phyloP scores from a whole-genome alignment of 2,888 invertebrate genomes.

The Drosophila rubida region DNA sequence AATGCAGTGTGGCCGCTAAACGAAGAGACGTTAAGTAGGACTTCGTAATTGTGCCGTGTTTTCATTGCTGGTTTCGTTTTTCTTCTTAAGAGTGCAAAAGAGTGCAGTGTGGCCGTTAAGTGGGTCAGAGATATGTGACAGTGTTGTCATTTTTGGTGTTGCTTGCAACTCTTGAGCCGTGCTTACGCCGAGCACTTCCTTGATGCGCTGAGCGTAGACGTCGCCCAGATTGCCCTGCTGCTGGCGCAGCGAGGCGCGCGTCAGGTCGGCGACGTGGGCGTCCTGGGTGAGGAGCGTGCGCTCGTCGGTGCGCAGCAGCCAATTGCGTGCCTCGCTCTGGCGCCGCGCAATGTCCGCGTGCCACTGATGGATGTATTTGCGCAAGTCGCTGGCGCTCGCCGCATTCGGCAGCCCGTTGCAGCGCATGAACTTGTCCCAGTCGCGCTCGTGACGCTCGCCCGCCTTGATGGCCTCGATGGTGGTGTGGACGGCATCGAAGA shows the following conservation, averaged over 20 bases:
- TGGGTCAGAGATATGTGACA: background rate
- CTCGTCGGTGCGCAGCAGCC: constrained; percentile 84
- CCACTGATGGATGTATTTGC: constrained; percentile 85
- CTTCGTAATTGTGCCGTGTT: too few relatives aligned
- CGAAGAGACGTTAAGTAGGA: too few relatives aligned
- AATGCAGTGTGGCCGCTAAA: too few relatives aligned
- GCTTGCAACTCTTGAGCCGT: too few relatives aligned
- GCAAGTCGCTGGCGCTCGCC: constrained; percentile 83
- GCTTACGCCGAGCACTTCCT: constrained; percentile 83
- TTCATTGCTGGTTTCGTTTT: too few relatives aligned
- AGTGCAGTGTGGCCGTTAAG: background rate
- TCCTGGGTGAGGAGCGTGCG: constrained; percentile 84
- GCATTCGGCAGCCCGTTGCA: constrained; percentile 84
- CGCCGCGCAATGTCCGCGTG: constrained; percentile 72
- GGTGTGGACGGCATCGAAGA: constrained; percentile 78
- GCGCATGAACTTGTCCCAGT: constrained; percentile 85
- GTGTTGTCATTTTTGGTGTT: too few relatives aligned
- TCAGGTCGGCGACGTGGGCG: constrained; percentile 77
- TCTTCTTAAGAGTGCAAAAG: too few relatives aligned
- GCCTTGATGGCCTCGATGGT: constrained; percentile 80
- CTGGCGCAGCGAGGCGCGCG: constrained; percentile 77
- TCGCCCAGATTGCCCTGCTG: constrained; percentile 84
- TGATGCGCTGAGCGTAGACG: constrained; percentile 82
- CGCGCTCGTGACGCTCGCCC: constrained; percentile 75
- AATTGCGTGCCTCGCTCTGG: constrained; percentile 81